These are phyloP conservation scores for Meghimatium bilineatum DNA, from an alignment of 2,888 invertebrate genomes.

Conservation along the genomic window DNA sequence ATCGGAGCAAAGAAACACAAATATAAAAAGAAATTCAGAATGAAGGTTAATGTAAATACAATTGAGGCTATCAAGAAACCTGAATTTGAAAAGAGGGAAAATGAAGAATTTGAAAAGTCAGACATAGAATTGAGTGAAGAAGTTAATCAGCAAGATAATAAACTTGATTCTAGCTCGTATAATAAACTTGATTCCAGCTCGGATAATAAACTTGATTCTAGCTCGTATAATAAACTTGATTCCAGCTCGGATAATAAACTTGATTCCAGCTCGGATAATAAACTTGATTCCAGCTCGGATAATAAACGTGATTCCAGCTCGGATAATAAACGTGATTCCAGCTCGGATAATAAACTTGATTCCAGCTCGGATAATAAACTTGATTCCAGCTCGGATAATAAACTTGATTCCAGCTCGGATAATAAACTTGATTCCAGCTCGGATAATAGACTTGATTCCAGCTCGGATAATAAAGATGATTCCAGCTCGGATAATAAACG, in stretches of 20 bases:
- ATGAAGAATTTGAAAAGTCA: neutral
- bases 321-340: neutral
- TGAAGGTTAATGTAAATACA: too few species aligned
- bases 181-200: too few species aligned
- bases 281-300: neutral
- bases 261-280: neutral
- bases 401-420: neutral
- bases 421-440: neutral
- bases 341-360: neutral
- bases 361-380: neutral
- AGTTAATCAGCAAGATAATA: neutral
- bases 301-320: neutral
- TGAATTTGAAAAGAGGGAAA: neutral
- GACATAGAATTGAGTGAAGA: neutral
- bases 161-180: neutral
- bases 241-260: neutral
- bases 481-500: too few species aligned
- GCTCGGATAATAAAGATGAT: too few species aligned
- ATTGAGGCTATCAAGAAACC: neutral
- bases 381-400: neutral
- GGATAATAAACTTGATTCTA: neutral
- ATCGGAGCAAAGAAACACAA: neutral
- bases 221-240: too few species aligned
- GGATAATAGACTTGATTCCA: too few species aligned
- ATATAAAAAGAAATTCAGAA: slow-evolving; percentile 2